Base-by-base conservation (phyloP, 2,888 invertebrate genomes). In the Thera obeliscata region DNA sequence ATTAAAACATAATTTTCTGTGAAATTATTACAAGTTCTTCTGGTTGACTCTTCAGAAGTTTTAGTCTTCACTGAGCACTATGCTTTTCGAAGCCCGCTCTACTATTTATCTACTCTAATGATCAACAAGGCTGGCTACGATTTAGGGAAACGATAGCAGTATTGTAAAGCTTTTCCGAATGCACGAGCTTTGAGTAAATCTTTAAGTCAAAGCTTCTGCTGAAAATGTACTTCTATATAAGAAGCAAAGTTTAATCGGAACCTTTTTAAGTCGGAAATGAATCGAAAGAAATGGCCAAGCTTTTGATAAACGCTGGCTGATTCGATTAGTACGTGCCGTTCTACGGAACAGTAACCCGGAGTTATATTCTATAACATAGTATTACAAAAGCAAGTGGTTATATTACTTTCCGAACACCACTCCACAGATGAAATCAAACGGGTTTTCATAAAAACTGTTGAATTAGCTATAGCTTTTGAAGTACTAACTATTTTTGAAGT, bases 221-320 rank as follows among this genome's bases (percentile, higher is more conserved):
- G 50, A 22, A 50, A 38, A 38, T 0, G 9, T 38, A 38, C 36
- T 49, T 49, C 33, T 33, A 22, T 46, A 57, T 46, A 36, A 3
- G 36, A 50, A 12, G 22, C 22, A 6, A 50, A 7, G 7, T 22
- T 50, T 50, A 7, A 52, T 41, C n/a, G 36, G 38, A 33, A 2
- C 9, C 9, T 46, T 35, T 54, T 41, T 22, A 43, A 33, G 57
- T 46, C 48, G 54, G 64, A 59, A 64, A 36, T 57, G 48, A 64
- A 54, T 33, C 43, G 52, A 22, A 22, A 35, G 35, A 46, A 46
- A 50, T 36, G 7, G 63, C 41, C 38, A 38, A 58, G 64, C 58
- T 64, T 64, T 59, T 59, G 58, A 48, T 64, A 64, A 64, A 59
- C 58, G 55, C 11, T 38, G 56, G 55, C 11, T 38, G 56, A 36